Conservation (phyloP, 1,140 invertebrate species). For the Drosophila kohkoa region DNA sequence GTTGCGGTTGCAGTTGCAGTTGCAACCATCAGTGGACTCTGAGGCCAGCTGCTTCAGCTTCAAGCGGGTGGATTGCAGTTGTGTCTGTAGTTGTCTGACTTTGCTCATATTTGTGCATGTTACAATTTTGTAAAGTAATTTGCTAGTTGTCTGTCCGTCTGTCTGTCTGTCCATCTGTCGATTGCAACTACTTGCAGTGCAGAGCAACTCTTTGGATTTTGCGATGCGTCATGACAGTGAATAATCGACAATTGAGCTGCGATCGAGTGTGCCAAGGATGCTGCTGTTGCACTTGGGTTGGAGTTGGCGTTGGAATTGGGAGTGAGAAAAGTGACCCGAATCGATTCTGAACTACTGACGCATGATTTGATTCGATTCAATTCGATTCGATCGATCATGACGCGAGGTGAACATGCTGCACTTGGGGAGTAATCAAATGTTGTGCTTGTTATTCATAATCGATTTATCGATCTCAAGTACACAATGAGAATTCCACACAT, state of each 20-base stretch:
- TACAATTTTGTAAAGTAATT: slow-evolving; percentile 68
- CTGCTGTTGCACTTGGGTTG: slow-evolving; percentile 23
- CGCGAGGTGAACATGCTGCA: slow-evolving; percentile 26
- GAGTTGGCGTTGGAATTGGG: slow-evolving; percentile 6
- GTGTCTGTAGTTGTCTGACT: slow-evolving; percentile 24
- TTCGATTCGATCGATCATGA: slow-evolving; percentile 7
- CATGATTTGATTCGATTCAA: background rate
- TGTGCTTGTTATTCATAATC: slow-evolving; percentile 13
- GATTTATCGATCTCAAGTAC: slow-evolving; percentile 23
- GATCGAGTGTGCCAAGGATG: slow-evolving; percentile 52
- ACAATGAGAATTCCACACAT: slow-evolving; percentile 11
- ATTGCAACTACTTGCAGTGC: no score
- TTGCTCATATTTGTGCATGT: slow-evolving; percentile 72
- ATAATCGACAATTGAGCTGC: slow-evolving; percentile 22
- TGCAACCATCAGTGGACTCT: background rate
- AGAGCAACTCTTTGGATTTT: slow-evolving; percentile 2
- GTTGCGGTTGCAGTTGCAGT: background rate
- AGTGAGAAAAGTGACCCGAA: slow-evolving; percentile 35
- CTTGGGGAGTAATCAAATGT: slow-evolving; percentile 7
- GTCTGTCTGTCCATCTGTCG: background rate
- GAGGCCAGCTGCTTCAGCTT: slow-evolving; percentile 57
- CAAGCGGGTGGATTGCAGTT: slow-evolving; percentile 64
- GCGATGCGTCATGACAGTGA: slow-evolving; percentile 50
- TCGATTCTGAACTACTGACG: background rate
- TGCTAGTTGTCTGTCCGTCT: slow-evolving; percentile 44